phyloP scores from a whole-genome alignment of 2,113 vertebrate genomes.

The Engraulis encrasicolus region DNA sequence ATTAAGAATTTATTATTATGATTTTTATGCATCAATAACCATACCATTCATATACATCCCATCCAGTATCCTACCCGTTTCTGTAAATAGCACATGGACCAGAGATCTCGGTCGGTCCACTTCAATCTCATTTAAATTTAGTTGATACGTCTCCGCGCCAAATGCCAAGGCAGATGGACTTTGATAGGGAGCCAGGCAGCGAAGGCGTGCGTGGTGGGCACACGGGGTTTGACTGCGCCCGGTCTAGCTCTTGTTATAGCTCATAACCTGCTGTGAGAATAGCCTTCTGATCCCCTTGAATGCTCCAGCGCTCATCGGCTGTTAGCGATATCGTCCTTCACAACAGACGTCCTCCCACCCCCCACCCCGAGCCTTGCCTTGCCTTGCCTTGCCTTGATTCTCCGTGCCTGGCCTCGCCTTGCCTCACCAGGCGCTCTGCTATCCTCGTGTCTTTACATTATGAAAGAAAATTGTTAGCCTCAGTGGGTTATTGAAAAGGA shows the following conservation, averaged over 20 bases:
- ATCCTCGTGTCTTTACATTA: not conserved
- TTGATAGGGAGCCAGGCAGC: not conserved
- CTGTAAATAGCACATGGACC: not conserved
- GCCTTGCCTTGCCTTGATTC: too few species aligned
- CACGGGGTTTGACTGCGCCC: not conserved
- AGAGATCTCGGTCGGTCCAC: not conserved
- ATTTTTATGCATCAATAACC: too few species aligned
- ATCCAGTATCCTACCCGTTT: not conserved
- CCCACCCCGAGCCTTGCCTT: not conserved
- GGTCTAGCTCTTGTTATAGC: not conserved
- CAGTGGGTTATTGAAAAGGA: not conserved
- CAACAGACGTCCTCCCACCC: not conserved
- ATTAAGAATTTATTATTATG: not conserved
- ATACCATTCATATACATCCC: too few species aligned
- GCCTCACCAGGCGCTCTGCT: not conserved
- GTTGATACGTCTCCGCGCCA: not conserved
- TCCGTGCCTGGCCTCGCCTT: too few species aligned
- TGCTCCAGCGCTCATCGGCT: conserved; percentile 2
- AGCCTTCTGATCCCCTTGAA: conserved; percentile 5
- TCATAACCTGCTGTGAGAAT: not conserved
- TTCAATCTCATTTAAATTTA: not conserved
- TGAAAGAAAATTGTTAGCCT: not conserved
- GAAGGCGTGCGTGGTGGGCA: not conserved
- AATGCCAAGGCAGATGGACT: not conserved
- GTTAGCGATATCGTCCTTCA: not conserved